These are phyloP conservation scores for Paracentrotus lividus DNA, from an alignment of 53 echinoderm and acorn worm species.

Conservation along the genomic window DNA sequence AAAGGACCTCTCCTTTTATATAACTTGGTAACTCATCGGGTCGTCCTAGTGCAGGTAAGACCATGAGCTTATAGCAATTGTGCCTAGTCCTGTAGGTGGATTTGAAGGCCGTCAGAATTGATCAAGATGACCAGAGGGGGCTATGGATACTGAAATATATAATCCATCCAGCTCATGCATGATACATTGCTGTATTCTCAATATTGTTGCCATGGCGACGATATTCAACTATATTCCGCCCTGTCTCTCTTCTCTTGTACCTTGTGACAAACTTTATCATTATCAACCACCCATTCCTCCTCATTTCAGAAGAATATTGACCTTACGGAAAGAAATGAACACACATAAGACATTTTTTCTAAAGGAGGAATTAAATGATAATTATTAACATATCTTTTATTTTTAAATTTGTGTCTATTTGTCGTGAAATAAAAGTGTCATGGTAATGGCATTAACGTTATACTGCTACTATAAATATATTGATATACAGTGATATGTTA, in stretches of 20 bases:
- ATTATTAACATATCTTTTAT: too few species aligned
- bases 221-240: neutral
- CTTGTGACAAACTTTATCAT: neutral
- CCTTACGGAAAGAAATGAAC: too few species aligned
- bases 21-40: neutral
- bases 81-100: neutral
- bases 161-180: neutral
- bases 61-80: slow-evolving; percentile 17
- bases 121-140: neutral
- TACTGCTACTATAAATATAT: too few species aligned
- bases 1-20: neutral
- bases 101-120: slow-evolving; percentile 3
- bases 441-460: too few species aligned
- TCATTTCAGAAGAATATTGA: neutral
- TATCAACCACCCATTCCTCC: neutral
- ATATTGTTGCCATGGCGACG: neutral
- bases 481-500: too few species aligned
- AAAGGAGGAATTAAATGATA: too few species aligned
- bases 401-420: too few species aligned
- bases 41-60: neutral
- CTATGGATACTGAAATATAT: neutral
- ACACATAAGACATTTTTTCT: too few species aligned
- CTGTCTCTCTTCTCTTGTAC: neutral
- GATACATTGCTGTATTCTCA: neutral
- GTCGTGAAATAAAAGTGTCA: too few species aligned